phyloP scores from a whole-genome alignment of 2,888 invertebrate species.

The Ptilodon capucinus region DNA sequence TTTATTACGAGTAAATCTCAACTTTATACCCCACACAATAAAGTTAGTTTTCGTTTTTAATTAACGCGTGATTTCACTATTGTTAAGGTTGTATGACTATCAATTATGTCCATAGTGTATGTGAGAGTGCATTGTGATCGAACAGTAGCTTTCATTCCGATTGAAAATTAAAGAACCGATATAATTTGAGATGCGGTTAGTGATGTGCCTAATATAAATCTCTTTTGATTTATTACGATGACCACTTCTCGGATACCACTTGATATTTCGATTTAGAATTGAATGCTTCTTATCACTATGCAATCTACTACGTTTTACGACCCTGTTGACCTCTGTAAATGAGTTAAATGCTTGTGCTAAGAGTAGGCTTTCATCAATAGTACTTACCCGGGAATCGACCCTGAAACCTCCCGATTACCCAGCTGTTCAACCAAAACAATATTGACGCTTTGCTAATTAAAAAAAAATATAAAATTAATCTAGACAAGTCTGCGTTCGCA shows the following conservation, averaged over 20 bases:
- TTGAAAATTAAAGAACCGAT: slow-evolving; percentile 82
- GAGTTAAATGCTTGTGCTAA: too few species aligned
- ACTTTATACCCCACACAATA: slow-evolving; percentile 37
- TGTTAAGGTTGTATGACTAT: slow-evolving; percentile 80
- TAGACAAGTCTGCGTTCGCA: too few species aligned
- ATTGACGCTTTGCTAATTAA: too few species aligned
- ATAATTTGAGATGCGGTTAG: slow-evolving; percentile 71
- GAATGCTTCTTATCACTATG: not conserved
- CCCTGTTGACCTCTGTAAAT: too few species aligned
- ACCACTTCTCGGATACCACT: not conserved
- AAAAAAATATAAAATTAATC: too few species aligned
- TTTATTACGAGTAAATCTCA: slow-evolving; percentile 27
- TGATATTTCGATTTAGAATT: not conserved
- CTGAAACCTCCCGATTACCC: too few species aligned
- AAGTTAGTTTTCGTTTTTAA: slow-evolving; percentile 35
- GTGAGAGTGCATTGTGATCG: slow-evolving; percentile 76
- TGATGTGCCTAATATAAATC: slow-evolving; percentile 42
- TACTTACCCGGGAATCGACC: too few species aligned
- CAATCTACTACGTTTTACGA: too few species aligned
- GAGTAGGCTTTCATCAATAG: too few species aligned
- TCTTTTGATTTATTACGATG: not conserved
- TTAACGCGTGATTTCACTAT: slow-evolving; percentile 68
- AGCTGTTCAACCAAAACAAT: too few species aligned
- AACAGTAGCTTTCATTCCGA: slow-evolving; percentile 78
- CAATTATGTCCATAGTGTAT: slow-evolving; percentile 78